Base-by-base conservation (phyloP, 2,113 vertebrate species). In the Gymnobelideus leadbeateri region DNA sequence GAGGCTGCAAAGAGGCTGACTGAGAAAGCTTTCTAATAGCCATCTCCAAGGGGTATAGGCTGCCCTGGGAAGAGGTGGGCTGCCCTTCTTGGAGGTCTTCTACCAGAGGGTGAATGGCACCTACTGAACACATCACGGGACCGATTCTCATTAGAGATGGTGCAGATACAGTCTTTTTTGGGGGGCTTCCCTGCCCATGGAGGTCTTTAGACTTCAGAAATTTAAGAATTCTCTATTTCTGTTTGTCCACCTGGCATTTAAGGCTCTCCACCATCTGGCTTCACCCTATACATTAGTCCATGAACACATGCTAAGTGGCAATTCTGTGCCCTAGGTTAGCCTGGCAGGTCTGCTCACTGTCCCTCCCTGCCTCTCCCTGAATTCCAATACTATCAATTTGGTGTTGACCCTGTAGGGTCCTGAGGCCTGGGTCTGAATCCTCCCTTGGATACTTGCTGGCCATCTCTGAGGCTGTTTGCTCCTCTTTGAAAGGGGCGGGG, bases 101-200 rank as follows among this genome's bases (percentile, higher is more conserved):
- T 37, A 77, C 68, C 16, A 77, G 37, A 77, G 37, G n/a, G 31
- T n/a, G 37, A 77, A 43, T 19, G 68, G 37, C 68, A 19, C 12
- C 37, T 16, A n/a, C 2, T 37, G 31, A 1, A n/a, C 19, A 37
- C 14, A 19, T 19, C 19, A 8, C 7, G 16, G 4, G 37, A 0
- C 19, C 21, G n/a, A 23, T 43, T 8, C n/a, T 23, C 14, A 14
- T 3, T 16, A 43, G n/a, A 23, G n/a, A 68, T 37, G 19, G 2
- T 43, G 19, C n/a, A 84, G n/a, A 84, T 8, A 84, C n/a, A 43
- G 2, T 1, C n/a, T 8, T 77, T 14, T 77, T 68, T 19, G 6
- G 28, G 28, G 57, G 28, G 26, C 3, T 61, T 61, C 57, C 10
- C 57, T 61, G 61, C 11, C 14, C 31, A 37, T 8, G n/a, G 19